Evolutionary conservation across 1,140 invertebrate species (phyloP), one percentile per base, ranked within the genome.

Genomic region (Eumaeus atala): DNA sequence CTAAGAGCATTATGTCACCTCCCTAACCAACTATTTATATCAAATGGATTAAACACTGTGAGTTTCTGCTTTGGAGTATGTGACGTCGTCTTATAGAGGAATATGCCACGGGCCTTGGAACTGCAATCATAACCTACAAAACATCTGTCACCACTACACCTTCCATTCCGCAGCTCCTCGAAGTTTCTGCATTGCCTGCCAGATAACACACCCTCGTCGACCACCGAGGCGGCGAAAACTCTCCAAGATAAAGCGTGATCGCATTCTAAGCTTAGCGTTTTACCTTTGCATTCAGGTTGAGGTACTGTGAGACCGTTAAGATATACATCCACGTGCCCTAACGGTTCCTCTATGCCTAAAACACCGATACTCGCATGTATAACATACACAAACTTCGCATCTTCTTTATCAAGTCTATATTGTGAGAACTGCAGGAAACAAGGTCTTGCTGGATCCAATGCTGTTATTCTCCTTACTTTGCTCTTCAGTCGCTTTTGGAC

Each of bases 381-480:
- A 0, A 89, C 85, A 50, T 89, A 87, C 2, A 89, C 87, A 51
- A 89, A 89, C 7, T 66, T 60, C 0, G 88, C 88, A 50, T 89
- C 88, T 6, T 55, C 53, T 49, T 70, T 71, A 42, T 74, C 73
- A n/a, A 89, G 58, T 17, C 62, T 89, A 62, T 63, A 86, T 10
- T 88, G 61, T 5, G 66, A 55, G 6, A 50, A 42, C 21, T 61
- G 61, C 0, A 64, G 50, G 68, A 93, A 94, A 56, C 92, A 89
- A 0, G 92, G 92, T 1, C 90, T 91, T 0, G 93, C 92, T 9
- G 93, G 93, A 75, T 94, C 93, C 34, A 93, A 64, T 49, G 92
- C 94, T 34, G 93, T 94, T 40, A 96, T 95, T 62, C 92, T 89
- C 3, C 92, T 92, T 6, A 95, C 62, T 5, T 90, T 85, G 1